Evolutionary conservation across 92 coral and sea anemone genomes (phyloP), one percentile per base, ranked within the genome.

Genomic region (Epizoanthus ramosus): DNA sequence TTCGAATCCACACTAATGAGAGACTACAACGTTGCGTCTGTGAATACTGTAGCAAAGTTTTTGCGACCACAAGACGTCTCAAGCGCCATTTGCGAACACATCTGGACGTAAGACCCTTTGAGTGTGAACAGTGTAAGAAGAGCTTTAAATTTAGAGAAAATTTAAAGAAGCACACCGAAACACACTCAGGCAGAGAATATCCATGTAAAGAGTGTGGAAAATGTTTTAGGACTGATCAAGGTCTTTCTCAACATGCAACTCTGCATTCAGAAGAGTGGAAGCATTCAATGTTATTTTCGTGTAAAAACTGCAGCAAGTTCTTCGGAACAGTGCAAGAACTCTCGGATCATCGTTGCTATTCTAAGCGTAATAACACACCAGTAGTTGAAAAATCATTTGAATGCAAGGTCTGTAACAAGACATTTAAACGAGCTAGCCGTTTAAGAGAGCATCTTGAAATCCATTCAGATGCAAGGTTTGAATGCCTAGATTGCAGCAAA

Each of bases 61-160:
- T 64, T 25, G 25, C 69, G 16, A 64, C 69, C 17, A 41, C 28
- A 64, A 64, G 69, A 64, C 69, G 69, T 24, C 35, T 64, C 2
- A 25, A 64, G 17, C 69, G 23, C 16, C 69, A 64, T 25, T 64
- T 64, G 10, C 69, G 69, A 17, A 64, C 13, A 64, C 69, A 64
- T 33, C 28, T 33, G 13, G 69, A 33, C 28, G 41, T 12, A 22
- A 64, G 16, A 17, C 17, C 15, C 39, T 64, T 64, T 24, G 35
- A 64, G 39, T 64, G 69, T 64, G 69, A 64, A 12, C 69, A 64
- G 41, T 64, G 69, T 64, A 33, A 25, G 35, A 64, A 64, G 35
- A 25, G 18, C n/a, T 64, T 64, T 64, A 64, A 33, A 33, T 64
- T 64, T 13, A 25, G 9, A 64, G 69, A 64, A 24, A 33, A 33